A percentile compares a stretch with the other conserved stretches of the same genome.
Evolutionary conservation across 2,888 invertebrate genomes (phyloP).

Genomic region (Dusona sp.): DNA sequence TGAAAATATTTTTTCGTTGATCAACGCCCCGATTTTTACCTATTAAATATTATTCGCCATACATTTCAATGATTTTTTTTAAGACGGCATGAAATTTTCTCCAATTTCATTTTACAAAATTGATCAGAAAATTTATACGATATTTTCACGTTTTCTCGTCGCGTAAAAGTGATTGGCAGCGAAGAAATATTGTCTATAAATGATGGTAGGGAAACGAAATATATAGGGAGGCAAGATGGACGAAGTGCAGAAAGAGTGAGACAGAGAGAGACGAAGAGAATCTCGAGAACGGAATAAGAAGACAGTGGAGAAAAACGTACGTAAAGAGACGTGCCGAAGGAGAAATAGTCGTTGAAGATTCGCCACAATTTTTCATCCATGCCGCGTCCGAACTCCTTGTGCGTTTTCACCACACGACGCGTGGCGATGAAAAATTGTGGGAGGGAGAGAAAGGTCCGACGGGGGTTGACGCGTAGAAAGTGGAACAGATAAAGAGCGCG

Average conservation of each 20-base stretch:
- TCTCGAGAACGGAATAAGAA: neutral
- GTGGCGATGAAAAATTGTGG: slow-evolving; percentile 39
- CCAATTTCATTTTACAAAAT: neutral
- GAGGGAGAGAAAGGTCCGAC: slow-evolving; percentile 8
- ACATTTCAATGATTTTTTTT: neutral
- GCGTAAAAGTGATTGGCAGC: slow-evolving; percentile 33
- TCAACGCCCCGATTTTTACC: neutral
- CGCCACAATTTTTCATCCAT: slow-evolving; percentile 68
- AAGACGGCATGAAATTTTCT: neutral
- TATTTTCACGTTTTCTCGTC: neutral
- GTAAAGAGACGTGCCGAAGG: slow-evolving; percentile 43
- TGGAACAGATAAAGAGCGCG: slow-evolving; percentile 46
- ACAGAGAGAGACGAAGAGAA: neutral
- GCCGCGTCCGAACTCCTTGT: slow-evolving; percentile 53
- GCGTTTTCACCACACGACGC: slow-evolving; percentile 29
- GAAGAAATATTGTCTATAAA: slow-evolving; percentile 25
- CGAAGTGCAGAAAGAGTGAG: neutral
- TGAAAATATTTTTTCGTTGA: too few species aligned
- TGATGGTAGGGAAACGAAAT: slow-evolving; percentile 11
- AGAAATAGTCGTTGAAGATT: slow-evolving; percentile 53
- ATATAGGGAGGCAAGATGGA: neutral
- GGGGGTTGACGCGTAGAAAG: slow-evolving; percentile 17
- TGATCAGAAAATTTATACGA: neutral
- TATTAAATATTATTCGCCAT: neutral
- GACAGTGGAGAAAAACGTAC: slow-evolving; percentile 20